A percentile compares a stretch with the other conserved stretches of the same genome.
Conservation (phyloP, 2,113 vertebrate species). For the Coracopsis vasa region DNA sequence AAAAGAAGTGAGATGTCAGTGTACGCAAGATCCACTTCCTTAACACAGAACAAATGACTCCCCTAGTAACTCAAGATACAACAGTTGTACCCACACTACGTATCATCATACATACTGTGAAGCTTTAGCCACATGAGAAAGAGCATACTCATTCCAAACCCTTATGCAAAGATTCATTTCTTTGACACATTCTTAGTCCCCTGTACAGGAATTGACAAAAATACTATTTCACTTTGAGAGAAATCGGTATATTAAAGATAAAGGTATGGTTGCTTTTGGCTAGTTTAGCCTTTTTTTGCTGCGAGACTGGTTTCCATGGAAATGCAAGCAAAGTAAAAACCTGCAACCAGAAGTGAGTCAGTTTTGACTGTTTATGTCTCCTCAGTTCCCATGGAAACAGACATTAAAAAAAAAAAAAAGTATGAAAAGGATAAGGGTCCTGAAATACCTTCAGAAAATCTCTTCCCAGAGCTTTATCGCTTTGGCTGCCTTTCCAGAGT, state of each 20-base stretch:
- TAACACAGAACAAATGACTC: rapidly evolving
- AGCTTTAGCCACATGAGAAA: background rate
- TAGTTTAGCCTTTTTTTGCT: conserved; percentile 17
- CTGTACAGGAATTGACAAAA: background rate
- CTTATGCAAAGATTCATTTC: background rate
- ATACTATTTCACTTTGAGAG: background rate
- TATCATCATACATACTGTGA: background rate
- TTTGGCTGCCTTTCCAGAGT: conserved; percentile 13
- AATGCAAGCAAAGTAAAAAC: conserved; percentile 46
- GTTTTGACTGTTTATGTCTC: conserved; percentile 58
- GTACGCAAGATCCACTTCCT: background rate
- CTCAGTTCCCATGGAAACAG: conserved; percentile 59
- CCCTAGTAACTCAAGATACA: background rate
- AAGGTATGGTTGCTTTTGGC: background rate
- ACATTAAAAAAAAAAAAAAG: background rate
- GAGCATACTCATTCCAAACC: background rate
- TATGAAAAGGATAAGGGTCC: conserved; percentile 9
- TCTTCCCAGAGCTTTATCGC: background rate
- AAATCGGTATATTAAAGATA: background rate
- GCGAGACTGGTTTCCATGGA: conserved; percentile 41
- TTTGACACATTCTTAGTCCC: background rate
- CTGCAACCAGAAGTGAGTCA: conserved; percentile 53
- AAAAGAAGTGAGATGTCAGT: background rate
- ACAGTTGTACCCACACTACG: background rate
- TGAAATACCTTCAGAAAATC: conserved; percentile 41